Conservation (phyloP, 2,888 invertebrate species). For the Glomeris marginata region DNA sequence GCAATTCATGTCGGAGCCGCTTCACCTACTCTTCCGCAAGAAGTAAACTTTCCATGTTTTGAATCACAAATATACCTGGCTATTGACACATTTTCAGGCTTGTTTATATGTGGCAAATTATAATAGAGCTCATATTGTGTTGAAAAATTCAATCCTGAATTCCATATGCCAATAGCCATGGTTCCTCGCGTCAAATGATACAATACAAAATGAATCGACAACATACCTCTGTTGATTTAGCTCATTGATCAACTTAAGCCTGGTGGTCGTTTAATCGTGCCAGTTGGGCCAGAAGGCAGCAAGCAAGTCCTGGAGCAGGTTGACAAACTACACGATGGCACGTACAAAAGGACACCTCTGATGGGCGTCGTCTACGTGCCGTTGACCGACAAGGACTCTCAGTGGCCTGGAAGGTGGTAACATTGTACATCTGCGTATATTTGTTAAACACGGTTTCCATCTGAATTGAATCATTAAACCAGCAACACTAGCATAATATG, state of each 20-base stretch:
- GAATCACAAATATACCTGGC: neutral
- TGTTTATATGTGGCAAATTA: neutral
- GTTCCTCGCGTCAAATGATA: neutral
- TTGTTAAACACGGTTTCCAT: neutral
- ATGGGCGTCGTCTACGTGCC: slow-evolving; percentile 98
- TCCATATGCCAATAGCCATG: neutral
- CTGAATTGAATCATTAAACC: neutral
- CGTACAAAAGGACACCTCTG: slow-evolving; percentile 53
- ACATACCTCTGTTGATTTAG: slow-evolving; percentile 36
- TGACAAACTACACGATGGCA: slow-evolving; percentile 71
- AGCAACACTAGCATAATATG: too few species aligned
- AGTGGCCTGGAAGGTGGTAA: slow-evolving; percentile 41
- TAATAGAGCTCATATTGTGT: neutral
- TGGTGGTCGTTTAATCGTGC: slow-evolving; percentile 82
- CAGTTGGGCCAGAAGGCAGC: slow-evolving; percentile 71
- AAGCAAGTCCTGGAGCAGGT: slow-evolving; percentile 79
- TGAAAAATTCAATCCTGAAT: neutral
- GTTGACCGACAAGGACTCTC: slow-evolving; percentile 66
- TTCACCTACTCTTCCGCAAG: slow-evolving; percentile 56
- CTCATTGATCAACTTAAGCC: slow-evolving; percentile 73
- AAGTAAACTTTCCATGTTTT: slow-evolving; percentile 34
- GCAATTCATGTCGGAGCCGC: slow-evolving; percentile 92
- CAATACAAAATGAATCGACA: neutral
- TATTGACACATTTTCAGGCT: neutral
- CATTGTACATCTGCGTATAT: neutral